Evolutionary conservation across 2,888 invertebrate genomes (phyloP).

Genomic region (Agonopterix arenella): DNA sequence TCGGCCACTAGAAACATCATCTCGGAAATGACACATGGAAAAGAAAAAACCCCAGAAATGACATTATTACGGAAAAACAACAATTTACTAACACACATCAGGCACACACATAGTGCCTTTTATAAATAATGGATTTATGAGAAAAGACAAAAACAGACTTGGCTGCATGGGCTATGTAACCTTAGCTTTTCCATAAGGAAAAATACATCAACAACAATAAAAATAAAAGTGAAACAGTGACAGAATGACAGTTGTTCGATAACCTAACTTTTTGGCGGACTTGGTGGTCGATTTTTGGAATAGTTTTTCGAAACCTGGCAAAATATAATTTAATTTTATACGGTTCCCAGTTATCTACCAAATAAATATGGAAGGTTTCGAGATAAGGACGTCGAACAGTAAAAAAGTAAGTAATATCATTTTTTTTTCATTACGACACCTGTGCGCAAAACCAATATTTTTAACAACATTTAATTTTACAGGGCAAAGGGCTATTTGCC

Average conservation of each 20-base stretch:
- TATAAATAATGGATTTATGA: too few species aligned
- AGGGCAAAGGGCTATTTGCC: slow-evolving; percentile 93
- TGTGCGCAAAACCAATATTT: neutral
- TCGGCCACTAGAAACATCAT: too few species aligned
- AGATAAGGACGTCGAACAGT: slow-evolving; percentile 52
- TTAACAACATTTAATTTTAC: slow-evolving; percentile 18
- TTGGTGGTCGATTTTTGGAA: neutral
- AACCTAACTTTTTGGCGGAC: neutral
- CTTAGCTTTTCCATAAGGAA: too few species aligned
- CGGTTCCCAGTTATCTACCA: neutral
- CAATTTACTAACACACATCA: too few species aligned
- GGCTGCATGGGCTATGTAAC: too few species aligned
- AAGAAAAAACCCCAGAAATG: too few species aligned
- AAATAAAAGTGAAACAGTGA: neutral
- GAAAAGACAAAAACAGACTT: too few species aligned
- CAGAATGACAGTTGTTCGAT: neutral
- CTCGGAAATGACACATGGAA: too few species aligned
- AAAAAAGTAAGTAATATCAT: slow-evolving; percentile 47
- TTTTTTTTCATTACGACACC: neutral
- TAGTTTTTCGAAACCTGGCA: too few species aligned
- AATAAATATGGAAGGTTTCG: slow-evolving; percentile 55
- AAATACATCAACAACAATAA: too few species aligned
- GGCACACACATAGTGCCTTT: too few species aligned
- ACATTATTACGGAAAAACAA: too few species aligned
- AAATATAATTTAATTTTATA: neutral